These are phyloP conservation scores for Apis mellifera DNA, from an alignment of 1,140 invertebrate genomes.

Conservation along the genomic window DNA sequence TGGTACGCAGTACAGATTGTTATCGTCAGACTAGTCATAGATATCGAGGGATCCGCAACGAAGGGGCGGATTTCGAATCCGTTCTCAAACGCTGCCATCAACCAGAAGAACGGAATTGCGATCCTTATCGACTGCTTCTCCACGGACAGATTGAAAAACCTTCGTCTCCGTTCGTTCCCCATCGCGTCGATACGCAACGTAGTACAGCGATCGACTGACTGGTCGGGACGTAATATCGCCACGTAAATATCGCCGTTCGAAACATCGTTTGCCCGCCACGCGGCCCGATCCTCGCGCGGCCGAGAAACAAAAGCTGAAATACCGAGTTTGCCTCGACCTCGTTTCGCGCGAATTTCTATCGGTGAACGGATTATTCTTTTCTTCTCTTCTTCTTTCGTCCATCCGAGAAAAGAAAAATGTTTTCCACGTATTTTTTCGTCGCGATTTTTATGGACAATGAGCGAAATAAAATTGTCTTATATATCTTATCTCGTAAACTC, in stretches of 20 bases:
- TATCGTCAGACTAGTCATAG: conserved; percentile 26
- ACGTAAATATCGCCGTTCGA: conserved; percentile 26
- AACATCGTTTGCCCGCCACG: background rate
- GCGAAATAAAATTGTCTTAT: too few species aligned
- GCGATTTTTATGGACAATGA: too few species aligned
- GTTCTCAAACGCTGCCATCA: conserved; percentile 49
- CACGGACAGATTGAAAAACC: conserved; percentile 61
- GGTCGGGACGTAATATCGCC: conserved; percentile 31
- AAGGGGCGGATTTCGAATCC: conserved; percentile 60
- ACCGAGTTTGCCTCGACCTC: background rate
- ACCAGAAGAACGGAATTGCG: conserved; percentile 57
- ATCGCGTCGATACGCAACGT: background rate
- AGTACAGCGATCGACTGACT: conserved; percentile 24
- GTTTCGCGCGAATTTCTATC: background rate
- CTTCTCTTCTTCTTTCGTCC: too few species aligned
- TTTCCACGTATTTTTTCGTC: too few species aligned
- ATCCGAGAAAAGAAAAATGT: too few species aligned
- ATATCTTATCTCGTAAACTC: too few species aligned
- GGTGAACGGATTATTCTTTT: too few species aligned
- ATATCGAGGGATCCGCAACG: background rate
- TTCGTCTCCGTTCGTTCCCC: conserved; percentile 1
- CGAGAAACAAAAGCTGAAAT: background rate
- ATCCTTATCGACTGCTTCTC: conserved; percentile 60
- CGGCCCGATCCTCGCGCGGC: too few species aligned
- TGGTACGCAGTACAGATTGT: conserved; percentile 39